phyloP scores from a whole-genome alignment of 2,888 invertebrate genomes.

The Craniophora ligustri region DNA sequence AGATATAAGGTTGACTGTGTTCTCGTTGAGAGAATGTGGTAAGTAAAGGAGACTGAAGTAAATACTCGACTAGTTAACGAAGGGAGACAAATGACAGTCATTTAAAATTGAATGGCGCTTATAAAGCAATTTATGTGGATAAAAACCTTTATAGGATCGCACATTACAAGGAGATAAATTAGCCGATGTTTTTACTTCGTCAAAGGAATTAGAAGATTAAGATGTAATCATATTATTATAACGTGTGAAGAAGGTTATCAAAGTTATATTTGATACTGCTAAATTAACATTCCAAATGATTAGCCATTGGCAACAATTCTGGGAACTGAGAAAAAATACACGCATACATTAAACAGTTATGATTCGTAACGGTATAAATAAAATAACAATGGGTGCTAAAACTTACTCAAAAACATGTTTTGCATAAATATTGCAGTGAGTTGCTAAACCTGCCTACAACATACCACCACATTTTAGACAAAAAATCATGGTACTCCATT shows the following conservation, averaged over 20 bases:
- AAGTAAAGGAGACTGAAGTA: slow-evolving; percentile 66
- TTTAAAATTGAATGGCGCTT: slow-evolving; percentile 72
- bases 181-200: slow-evolving; percentile 18
- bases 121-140: slow-evolving; percentile 64
- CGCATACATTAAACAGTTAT: slow-evolving; percentile 23
- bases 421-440: slow-evolving; percentile 9
- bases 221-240: not conserved
- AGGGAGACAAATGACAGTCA: slow-evolving; percentile 71
- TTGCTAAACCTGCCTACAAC: not conserved
- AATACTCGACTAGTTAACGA: slow-evolving; percentile 69
- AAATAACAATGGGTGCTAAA: slow-evolving; percentile 41
- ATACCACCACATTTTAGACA: slow-evolving; percentile 4
- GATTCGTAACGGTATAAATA: slow-evolving; percentile 23
- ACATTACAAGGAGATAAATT: slow-evolving; percentile 35
- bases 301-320: slow-evolving; percentile 15
- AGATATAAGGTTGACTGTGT: slow-evolving; percentile 58
- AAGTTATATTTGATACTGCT: too few species aligned
- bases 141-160: slow-evolving; percentile 38
- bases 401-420: slow-evolving; percentile 7
- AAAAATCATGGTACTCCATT: slow-evolving; percentile 1
- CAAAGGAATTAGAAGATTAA: slow-evolving; percentile 11
- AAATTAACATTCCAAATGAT: slow-evolving; percentile 17
- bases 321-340: slow-evolving; percentile 27
- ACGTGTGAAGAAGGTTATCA: not conserved
- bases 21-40: slow-evolving; percentile 26